Base-by-base conservation (phyloP, 2,113 vertebrate species). In the Alosa alosa region DNA sequence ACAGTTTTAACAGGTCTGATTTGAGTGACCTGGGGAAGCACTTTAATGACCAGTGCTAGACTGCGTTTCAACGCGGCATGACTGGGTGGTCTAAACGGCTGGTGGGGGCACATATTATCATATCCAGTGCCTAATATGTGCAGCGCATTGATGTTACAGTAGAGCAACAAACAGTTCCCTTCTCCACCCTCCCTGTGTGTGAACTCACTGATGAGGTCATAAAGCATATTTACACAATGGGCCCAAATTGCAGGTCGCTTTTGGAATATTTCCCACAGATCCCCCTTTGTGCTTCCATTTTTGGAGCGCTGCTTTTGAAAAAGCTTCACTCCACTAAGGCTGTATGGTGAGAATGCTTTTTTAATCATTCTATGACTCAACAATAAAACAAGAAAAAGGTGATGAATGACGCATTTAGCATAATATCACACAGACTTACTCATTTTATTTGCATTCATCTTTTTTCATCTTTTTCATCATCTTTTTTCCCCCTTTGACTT, bases 1-100 rank as follows among this genome's bases (percentile, higher is more conserved):
- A 90, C 91, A 91, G 92, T 91, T 94, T 93, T 93, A 94, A 94
- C 93, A 93, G 90, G 91, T 91, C 88, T 91, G 92, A 94, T 94
- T 90, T 88, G 94, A 94, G 85, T 94, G 94, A 94, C 94, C 93
- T 91, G 89, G 89, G 94, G 94, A 95, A 94, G 93, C 82, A 68
- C 85, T 94, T 94, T 94, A 94, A 95, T 94, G 93, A 84, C 91
- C 87, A 84, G 86, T 91, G 89, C 92, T 92, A 89, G 93, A 91
- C 92, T 90, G 88, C 45, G 90, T 93, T 94, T 94, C 92, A 90
- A 89, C 90, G 88, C 89, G 31, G 81, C 89, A 91, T 86, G 93
- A 89, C 93, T 95, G 95, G 95, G 95, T 94, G 94, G 95, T 96
- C 94, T 84, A 57, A 7, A 81, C 86, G 17, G 86, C 90, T 91